Base-by-base conservation (phyloP, 2,797 vertebrate genomes). In the Triplophysa yarkandensis region DNA sequence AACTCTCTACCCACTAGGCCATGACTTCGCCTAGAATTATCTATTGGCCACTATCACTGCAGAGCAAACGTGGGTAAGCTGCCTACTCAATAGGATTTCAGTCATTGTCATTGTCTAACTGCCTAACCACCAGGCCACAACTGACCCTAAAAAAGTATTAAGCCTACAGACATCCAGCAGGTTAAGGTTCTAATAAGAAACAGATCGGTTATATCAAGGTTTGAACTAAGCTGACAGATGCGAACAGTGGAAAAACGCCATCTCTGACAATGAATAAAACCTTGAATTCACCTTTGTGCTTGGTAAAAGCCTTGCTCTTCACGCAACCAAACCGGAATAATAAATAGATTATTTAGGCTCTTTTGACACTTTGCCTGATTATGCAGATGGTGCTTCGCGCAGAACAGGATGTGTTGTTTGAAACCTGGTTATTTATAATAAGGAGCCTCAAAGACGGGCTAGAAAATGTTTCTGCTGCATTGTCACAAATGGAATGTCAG, bases 341-440 rank as follows among this genome's bases (percentile, higher is more conserved):
- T 67, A 71, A 79, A 79, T 71, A 67, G 72, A 76, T 61, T 65
- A 70, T 79, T 76, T 67, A 10, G 32, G 34, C 5, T 71, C 73
- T 74, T 79, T 61, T 79, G 71, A 75, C 71, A 69, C 77, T 76
- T 67, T 87, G 89, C 88, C 86, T 85, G 87, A 88, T 90, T 89
- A 85, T 75, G 78, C 78, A 81, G 73, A 62, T 73, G 71, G 82
- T 23, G 74, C 67, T 66, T 74, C 75, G 76, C 61, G 43, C 64
- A 69, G 66, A 71, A 82, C 81, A 71, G 83, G 21, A 14, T 72
- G 60, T 39, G 73, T 66, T 64, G 71, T 70, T 65, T 74, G 77
- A 74, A 71, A 73, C 64, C 67, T 66, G 60, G 80, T 85, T 80
- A 81, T 86, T 86, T 84, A 75, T 80, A 84, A 81, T 85, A 76